Base-by-base conservation (phyloP, 2,888 invertebrate genomes). In the Steinernema hermaphroditum region DNA sequence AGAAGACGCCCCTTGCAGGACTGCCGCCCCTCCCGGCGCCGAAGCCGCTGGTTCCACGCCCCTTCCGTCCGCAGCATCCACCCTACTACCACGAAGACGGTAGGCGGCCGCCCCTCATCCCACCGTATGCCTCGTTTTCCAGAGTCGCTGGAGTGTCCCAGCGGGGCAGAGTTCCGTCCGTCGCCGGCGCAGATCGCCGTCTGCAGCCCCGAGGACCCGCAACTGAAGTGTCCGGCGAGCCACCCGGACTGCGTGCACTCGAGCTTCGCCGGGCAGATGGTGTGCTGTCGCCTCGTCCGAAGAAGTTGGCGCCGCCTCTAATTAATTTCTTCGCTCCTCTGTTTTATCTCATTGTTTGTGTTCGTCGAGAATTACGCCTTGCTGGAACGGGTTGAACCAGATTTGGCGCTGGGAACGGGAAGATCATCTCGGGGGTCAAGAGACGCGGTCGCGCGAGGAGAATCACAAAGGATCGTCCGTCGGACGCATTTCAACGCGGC, bases 11-110 rank as follows among this genome's bases (percentile, higher is more conserved):
- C 37, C 4, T 37, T 49, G 46, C 49, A 72, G 80, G 78, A 2
- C 71, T 81, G 2, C 81, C 81, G 6, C 72, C 70, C 4, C 77
- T 81, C 62, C 81, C 81, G 9, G 76, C 73, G 29, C 81, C 81
- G 0, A 74, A 74, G 24, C 81, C 81, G 12, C 8, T 81, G 0
- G 78, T 80, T 12, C 74, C 75, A n/a, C 71, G 77, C 8, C 80
- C 81, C 14, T 76, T 79, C 73, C 77, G 78, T 9, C 79, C 70
- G 1, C 69, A 69, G 32, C 29, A 32, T 16, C 62, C 62, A 32
- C 62, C 62, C 14, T 62, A 62, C 62, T 62, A 29, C 62, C 62
- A 62, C 62, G 62, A 62, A 14, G 62, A 62, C 29, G 62, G 62
- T 62, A 62, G 37, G 37, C 37, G 4, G 12, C 37, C 37, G 37